Percentiles rank a stretch among this genome's conserved stretches.
These are phyloP conservation scores for Ceuthmochares aereus DNA, from an alignment of 2,113 vertebrate genomes.

Conservation along the genomic window DNA sequence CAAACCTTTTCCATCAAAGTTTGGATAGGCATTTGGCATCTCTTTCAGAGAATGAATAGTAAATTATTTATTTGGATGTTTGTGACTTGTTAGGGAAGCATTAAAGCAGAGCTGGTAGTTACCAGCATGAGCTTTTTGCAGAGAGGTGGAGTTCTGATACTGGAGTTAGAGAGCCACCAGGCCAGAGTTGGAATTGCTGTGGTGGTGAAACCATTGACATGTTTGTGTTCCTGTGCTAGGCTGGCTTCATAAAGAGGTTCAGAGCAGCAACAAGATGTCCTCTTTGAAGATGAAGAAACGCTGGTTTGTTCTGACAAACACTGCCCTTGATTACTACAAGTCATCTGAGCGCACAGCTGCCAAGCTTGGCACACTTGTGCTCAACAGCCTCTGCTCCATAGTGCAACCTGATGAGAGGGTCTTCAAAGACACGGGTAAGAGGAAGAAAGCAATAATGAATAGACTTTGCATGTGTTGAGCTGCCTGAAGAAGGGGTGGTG, in stretches of 20 bases:
- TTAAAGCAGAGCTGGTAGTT: neutral
- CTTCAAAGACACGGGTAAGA: slow-evolving; percentile 89
- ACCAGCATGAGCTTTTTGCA: neutral
- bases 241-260: slow-evolving; percentile 93
- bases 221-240: slow-evolving; percentile 69
- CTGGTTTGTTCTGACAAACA: slow-evolving; percentile 91
- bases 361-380: slow-evolving; percentile 91
- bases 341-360: slow-evolving; percentile 86
- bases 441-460: neutral
- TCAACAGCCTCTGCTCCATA: slow-evolving; percentile 91
- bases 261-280: slow-evolving; percentile 86
- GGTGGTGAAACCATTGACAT: neutral
- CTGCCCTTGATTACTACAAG: slow-evolving; percentile 92
- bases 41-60: neutral
- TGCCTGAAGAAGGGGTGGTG: neutral
- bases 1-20: neutral
- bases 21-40: neutral
- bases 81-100: neutral
- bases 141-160: neutral
- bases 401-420: slow-evolving; percentile 89
- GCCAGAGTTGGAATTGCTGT: neutral
- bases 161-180: neutral
- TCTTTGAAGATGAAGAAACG: slow-evolving; percentile 92
- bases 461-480: neutral
- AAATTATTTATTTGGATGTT: neutral